These are phyloP conservation scores for Drosophila mulleri DNA, from an alignment of 2,888 invertebrate species.

Conservation along the genomic window DNA sequence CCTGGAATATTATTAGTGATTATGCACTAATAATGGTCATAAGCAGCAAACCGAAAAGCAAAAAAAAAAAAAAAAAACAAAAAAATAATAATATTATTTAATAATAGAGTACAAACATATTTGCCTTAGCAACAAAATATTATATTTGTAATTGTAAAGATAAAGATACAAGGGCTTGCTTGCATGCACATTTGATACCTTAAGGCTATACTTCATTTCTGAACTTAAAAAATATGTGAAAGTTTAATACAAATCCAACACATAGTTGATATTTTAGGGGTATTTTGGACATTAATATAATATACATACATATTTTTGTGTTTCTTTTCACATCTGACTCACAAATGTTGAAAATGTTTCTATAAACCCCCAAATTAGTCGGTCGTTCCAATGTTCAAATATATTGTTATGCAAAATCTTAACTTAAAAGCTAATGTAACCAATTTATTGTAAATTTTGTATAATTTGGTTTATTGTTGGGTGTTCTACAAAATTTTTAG, in stretches of 20 bases:
- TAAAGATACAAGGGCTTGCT: not conserved
- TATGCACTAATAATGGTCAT: not conserved
- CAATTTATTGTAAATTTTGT: conserved; percentile 18
- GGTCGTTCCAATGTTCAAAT: not conserved
- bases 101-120: not conserved
- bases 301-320: conserved; percentile 27
- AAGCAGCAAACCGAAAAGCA: not conserved
- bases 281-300: conserved; percentile 23
- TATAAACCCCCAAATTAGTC: conserved; percentile 6
- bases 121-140: conserved; percentile 1
- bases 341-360: conserved; percentile 18
- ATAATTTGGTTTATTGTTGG: conserved; percentile 14
- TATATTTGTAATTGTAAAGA: conserved; percentile 1
- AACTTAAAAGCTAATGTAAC: conserved; percentile 17
- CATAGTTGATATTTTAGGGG: conserved; percentile 1
- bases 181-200: not conserved
- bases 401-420: conserved; percentile 8
- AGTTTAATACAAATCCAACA: conserved; percentile 13
- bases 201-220: not conserved
- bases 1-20: not conserved
- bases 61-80: no score
- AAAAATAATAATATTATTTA: no score
- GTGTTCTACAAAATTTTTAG: conserved; percentile 14
- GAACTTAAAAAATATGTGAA: conserved; percentile 5
- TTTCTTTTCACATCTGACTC: conserved; percentile 10